Evolutionary conservation across 2,888 invertebrate genomes (phyloP).

Genomic region (Dione juno): DNA sequence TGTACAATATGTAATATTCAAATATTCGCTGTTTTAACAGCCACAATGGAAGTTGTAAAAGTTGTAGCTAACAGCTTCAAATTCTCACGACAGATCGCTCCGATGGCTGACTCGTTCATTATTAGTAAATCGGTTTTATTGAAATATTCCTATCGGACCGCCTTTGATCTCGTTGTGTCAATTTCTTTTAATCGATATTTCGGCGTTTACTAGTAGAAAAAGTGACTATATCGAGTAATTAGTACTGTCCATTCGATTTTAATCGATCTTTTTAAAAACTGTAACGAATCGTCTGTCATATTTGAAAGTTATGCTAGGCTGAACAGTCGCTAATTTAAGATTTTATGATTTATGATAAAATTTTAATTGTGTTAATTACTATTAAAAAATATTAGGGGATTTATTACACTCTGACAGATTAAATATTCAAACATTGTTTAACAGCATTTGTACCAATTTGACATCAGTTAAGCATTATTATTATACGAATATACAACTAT

Average conservation of each 20-base stretch:
- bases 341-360: slow-evolving; percentile 37
- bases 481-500: too few species aligned
- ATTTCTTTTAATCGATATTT: slow-evolving; percentile 62
- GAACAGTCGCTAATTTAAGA: slow-evolving; percentile 43
- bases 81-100: slow-evolving; percentile 80
- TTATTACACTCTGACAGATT: too few species aligned
- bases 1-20: slow-evolving; percentile 33
- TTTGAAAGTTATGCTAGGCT: slow-evolving; percentile 41
- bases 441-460: too few species aligned
- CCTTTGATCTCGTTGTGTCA: slow-evolving; percentile 75
- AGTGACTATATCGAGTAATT: slow-evolving; percentile 63
- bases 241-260: slow-evolving; percentile 49
- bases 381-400: background rate
- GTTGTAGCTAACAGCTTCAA: slow-evolving; percentile 69
- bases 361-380: slow-evolving; percentile 33
- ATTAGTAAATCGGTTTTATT: slow-evolving; percentile 81
- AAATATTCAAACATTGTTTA: too few species aligned
- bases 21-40: slow-evolving; percentile 53
- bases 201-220: slow-evolving; percentile 56
- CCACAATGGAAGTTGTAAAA: slow-evolving; percentile 70
- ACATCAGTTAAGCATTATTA: too few species aligned
- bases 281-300: slow-evolving; percentile 50
- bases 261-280: slow-evolving; percentile 48
- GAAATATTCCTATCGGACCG: slow-evolving; percentile 63
- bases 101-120: slow-evolving; percentile 75